Base-by-base conservation (phyloP, 1,140 invertebrate species). In the Tribolium castaneum region DNA sequence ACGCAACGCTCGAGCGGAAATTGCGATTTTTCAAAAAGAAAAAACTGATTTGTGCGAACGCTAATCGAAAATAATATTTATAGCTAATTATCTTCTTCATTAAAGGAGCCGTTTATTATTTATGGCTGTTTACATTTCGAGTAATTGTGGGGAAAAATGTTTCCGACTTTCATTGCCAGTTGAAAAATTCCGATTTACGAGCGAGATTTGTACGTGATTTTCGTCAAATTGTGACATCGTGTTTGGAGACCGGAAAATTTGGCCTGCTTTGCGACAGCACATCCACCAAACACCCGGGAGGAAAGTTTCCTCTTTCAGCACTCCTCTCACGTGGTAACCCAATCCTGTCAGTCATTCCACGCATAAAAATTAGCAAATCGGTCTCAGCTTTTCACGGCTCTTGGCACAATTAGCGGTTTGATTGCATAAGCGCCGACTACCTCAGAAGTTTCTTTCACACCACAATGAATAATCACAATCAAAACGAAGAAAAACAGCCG, bases 211-310 rank as follows among this genome's bases (percentile, higher is more conserved):
- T 66, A 66, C 59, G 59, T 66, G 59, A 66, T 66, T 66, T 66
- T 66, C 12, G 59, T 66, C 59, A 66, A 66, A 66, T 66, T 66
- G 59, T 66, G 59, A 66, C 59, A 66, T 66, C 59, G 59, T 66
- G 59, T 7, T 66, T 35, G 59, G 13, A 66, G 3, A 66, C 25
- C 59, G 59, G 25, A 66, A 66, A 66, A 66, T 66, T 66, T 66
- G 59, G 59, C 59, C 59, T 66, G 59, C 4, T 66, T 66, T 35
- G 30, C 7, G 59, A 35, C 59, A 66, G 59, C 39, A 45, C n/a
- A 51, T 51, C 50, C 50, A 51, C 50, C 7, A 51, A 51, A 13
- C n/a, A 51, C 25, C 25, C 25, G 25, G 25, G 25, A 30, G 25
- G 25, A 30, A 30, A 30, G 25, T 30, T 30, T 30, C 25, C 25